A percentile compares a stretch with the other conserved stretches of the same genome.
These are phyloP conservation scores for Hypercompe scribonia DNA, from an alignment of 2,888 invertebrate genomes.

Conservation along the genomic window DNA sequence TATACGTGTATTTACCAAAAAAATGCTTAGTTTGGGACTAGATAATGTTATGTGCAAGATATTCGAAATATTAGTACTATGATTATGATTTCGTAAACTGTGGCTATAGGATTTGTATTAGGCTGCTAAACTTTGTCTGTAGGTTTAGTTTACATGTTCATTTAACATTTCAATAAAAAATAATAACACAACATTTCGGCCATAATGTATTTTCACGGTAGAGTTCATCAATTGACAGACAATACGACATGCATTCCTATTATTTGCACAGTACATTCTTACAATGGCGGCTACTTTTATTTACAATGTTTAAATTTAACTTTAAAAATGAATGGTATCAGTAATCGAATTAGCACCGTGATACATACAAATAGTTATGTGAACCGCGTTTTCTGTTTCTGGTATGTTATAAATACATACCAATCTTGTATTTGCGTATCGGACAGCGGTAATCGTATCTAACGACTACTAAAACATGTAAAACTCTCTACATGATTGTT, in stretches of 20 bases:
- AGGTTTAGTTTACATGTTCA: not conserved
- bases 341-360: conserved; percentile 54
- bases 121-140: not conserved
- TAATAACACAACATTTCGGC: not conserved
- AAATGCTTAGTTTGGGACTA: too few species aligned
- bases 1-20: too few species aligned
- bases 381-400: conserved; percentile 51
- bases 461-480: conserved; percentile 70
- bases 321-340: conserved; percentile 45
- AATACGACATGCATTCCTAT: conserved; percentile 27
- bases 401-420: conserved; percentile 59
- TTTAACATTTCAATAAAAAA: conserved; percentile 1
- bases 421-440: conserved; percentile 73
- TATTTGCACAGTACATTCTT: conserved; percentile 21
- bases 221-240: not conserved
- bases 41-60: too few species aligned
- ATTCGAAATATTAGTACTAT: too few species aligned
- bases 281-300: conserved; percentile 34
- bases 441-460: conserved; percentile 67
- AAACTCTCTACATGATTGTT: conserved; percentile 70
- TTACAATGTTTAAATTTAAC: conserved; percentile 30
- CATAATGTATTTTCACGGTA: not conserved
- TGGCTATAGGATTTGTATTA: not conserved
- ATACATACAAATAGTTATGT: conserved; percentile 49
- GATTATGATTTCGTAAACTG: not conserved